A percentile compares a stretch with the other conserved stretches of the same genome.
Evolutionary conservation across 2,797 vertebrate genomes (phyloP).

Genomic region (Gambelia wislizenii): DNA sequence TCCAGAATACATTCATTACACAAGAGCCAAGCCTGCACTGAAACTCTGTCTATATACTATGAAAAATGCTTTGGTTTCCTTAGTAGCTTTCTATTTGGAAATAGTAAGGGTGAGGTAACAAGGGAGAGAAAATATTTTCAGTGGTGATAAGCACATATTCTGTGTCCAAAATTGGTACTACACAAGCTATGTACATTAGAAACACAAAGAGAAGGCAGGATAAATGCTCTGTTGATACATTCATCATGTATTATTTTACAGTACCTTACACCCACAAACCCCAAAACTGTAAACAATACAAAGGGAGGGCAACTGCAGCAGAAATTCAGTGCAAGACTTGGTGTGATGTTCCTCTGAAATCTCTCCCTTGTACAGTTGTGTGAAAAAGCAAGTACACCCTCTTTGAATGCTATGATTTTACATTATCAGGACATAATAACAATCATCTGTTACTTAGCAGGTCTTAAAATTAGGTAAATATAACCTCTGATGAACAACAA

Average conservation of each 20-base stretch:
- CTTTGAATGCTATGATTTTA: too few species aligned
- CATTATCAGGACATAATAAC: too few species aligned
- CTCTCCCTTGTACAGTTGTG: not conserved
- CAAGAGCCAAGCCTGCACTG: not conserved
- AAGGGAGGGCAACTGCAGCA: not conserved
- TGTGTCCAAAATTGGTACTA: not conserved
- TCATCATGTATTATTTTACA: not conserved
- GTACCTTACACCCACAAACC: too few species aligned
- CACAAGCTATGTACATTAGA: too few species aligned
- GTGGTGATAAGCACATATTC: not conserved
- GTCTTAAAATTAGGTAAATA: too few species aligned
- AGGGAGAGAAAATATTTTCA: not conserved
- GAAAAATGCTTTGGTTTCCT: slow-evolving; percentile 1
- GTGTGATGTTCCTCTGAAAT: not conserved
- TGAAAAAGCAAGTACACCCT: too few species aligned
- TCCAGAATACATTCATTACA: not conserved
- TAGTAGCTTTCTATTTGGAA: not conserved
- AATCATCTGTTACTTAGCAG: too few species aligned
- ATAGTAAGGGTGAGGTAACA: not conserved
- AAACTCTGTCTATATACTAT: not conserved
- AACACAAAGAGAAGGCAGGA: not conserved
- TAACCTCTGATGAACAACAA: too few species aligned
- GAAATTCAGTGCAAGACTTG: not conserved
- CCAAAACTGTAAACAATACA: not conserved
- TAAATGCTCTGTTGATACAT: not conserved